Conservation (phyloP, 2,113 vertebrate genomes). For the Melanocharis versteri region DNA sequence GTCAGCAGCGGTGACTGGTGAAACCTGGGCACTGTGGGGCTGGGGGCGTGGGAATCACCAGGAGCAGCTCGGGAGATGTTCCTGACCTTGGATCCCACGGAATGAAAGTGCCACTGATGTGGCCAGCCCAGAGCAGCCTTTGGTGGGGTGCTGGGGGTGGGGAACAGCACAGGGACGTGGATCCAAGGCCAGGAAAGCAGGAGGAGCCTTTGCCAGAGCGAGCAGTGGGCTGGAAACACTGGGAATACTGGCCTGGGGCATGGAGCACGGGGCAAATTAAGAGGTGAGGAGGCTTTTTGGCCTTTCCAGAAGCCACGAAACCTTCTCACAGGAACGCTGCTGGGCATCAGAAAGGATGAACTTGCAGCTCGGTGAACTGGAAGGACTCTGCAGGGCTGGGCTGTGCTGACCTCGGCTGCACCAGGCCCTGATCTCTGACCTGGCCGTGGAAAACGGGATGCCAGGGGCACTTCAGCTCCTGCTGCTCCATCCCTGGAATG, state of each 20-base stretch:
- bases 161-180: background rate
- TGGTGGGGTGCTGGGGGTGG: background rate
- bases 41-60: no score
- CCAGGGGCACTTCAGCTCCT: background rate
- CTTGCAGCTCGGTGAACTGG: background rate
- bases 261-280: background rate
- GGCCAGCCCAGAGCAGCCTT: background rate
- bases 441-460: background rate
- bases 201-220: background rate
- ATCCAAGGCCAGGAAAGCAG: background rate
- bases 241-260: background rate
- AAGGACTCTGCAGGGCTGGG: background rate
- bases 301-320: background rate
- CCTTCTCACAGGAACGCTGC: background rate
- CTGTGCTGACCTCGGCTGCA: background rate
- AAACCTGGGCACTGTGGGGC: background rate
- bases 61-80: background rate
- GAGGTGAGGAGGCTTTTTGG: background rate
- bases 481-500: background rate
- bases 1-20: background rate
- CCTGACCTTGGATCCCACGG: background rate
- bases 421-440: background rate
- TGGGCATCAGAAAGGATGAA: background rate
- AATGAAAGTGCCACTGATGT: background rate
- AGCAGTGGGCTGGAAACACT: background rate